These are phyloP conservation scores for Hypomecis punctinalis DNA, from an alignment of 2,888 invertebrate species.

Conservation along the genomic window DNA sequence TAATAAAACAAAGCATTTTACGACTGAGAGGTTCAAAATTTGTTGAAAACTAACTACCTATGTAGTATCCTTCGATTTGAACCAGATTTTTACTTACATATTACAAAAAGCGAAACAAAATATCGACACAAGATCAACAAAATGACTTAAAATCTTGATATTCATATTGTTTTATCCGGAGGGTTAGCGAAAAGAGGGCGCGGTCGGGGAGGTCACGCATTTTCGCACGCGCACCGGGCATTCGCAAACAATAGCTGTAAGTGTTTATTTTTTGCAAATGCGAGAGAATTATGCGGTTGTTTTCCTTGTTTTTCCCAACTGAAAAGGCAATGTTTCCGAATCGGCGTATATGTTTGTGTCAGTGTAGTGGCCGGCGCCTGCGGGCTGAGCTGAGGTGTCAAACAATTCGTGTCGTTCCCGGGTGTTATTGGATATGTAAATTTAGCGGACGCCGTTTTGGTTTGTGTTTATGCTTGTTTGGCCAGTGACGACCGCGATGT, in stretches of 20 bases:
- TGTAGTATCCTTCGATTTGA: too few relatives aligned
- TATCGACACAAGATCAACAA: background rate
- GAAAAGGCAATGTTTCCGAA: slow-evolving; percentile 39
- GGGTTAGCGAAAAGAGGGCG: slow-evolving; percentile 15
- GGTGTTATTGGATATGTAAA: slow-evolving; percentile 40
- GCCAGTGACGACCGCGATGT: slow-evolving; percentile 12
- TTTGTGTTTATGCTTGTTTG: slow-evolving; percentile 33
- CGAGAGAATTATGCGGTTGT: slow-evolving; percentile 34
- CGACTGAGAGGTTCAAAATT: background rate
- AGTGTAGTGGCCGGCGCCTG: slow-evolving; percentile 38
- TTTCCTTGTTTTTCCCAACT: slow-evolving; percentile 28
- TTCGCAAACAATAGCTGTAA: slow-evolving; percentile 34
- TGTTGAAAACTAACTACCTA: background rate
- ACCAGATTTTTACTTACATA: too few relatives aligned
- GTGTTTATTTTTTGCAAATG: slow-evolving; percentile 34
- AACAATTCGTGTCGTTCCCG: slow-evolving; percentile 42
- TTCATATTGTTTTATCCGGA: slow-evolving; percentile 21
- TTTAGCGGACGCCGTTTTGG: slow-evolving; percentile 31
- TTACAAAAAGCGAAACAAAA: background rate
- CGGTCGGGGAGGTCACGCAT: slow-evolving; percentile 28
- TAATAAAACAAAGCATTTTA: too few relatives aligned
- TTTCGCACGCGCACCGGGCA: slow-evolving; percentile 31
- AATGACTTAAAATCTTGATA: slow-evolving; percentile 8
- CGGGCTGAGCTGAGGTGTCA: slow-evolving; percentile 38
- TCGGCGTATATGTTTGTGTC: slow-evolving; percentile 40